Evolutionary conservation across 2,113 vertebrate genomes (phyloP).

Genomic region (Crocuta crocuta): DNA sequence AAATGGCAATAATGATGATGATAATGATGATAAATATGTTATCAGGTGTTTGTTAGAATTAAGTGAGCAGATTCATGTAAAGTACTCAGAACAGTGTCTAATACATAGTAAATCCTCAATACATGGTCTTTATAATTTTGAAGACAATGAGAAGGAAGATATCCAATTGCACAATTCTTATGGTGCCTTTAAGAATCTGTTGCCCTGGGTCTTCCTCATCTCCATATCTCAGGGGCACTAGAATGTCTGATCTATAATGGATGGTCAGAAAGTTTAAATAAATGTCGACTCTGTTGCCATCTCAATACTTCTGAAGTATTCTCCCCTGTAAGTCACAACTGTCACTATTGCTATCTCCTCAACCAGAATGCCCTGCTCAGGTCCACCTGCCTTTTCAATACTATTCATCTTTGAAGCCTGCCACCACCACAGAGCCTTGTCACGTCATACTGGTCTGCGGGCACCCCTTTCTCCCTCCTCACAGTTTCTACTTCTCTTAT

Average conservation of each 20-base stretch:
- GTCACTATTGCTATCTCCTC: not conserved
- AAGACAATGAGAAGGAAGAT: not conserved
- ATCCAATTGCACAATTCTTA: not conserved
- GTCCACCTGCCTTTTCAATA: not conserved
- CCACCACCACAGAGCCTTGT: not conserved
- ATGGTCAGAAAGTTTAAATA: slow-evolving; percentile 30
- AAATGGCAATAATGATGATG: not conserved
- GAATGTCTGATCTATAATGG: not conserved
- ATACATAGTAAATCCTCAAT: not conserved
- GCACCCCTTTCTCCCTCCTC: not conserved
- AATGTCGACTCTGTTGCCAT: not conserved
- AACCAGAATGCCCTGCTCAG: not conserved
- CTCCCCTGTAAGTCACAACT: not conserved
- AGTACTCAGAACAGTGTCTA: not conserved
- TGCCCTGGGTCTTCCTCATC: not conserved
- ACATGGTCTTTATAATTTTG: not conserved
- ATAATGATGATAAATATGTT: not conserved
- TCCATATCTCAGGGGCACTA: not conserved
- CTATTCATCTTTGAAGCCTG: not conserved
- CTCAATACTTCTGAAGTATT: not conserved
- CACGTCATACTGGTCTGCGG: rapidly evolving
- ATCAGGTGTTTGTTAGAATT: not conserved
- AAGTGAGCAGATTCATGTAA: not conserved
- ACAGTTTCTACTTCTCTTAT: not conserved
- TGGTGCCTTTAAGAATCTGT: not conserved